These are phyloP conservation scores for Halcyon badia DNA, from an alignment of 2,797 vertebrate genomes.

Conservation along the genomic window DNA sequence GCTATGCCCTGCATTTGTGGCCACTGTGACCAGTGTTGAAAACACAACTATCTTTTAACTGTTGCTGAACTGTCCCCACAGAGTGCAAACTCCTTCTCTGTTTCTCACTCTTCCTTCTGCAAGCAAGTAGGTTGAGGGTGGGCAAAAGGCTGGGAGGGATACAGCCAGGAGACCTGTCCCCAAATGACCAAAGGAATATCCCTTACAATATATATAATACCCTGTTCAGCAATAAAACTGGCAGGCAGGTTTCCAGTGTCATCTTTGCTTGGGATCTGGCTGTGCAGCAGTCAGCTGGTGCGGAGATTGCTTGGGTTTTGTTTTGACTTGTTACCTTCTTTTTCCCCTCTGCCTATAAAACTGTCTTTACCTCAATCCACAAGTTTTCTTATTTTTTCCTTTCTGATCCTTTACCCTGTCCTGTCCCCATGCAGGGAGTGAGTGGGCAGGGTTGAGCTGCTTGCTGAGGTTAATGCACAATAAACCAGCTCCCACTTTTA, in stretches of 20 bases:
- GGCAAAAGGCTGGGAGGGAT: not conserved
- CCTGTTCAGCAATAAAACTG: not conserved
- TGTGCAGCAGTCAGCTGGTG: not conserved
- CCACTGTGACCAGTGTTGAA: not conserved
- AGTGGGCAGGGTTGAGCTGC: not conserved
- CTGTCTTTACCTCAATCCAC: not conserved
- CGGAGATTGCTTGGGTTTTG: not conserved
- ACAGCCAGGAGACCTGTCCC: not conserved
- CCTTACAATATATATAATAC: not conserved
- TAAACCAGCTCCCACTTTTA: not conserved
- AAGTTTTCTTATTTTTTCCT: not conserved
- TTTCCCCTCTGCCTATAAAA: not conserved
- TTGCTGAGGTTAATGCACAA: not conserved
- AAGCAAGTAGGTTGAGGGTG: not conserved
- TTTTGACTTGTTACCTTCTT: not conserved
- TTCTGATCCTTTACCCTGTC: not conserved
- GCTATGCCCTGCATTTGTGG: too few relatives aligned
- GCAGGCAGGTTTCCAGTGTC: not conserved
- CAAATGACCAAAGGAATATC: too few relatives aligned
- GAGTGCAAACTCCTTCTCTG: not conserved
- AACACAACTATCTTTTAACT: not conserved
- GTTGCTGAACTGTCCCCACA: not conserved
- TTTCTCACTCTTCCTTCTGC: not conserved
- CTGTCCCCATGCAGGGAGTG: not conserved
- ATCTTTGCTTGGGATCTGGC: accelerated